Evolutionary conservation across 2,797 vertebrate genomes (phyloP).

Genomic region (Neopelma chrysocephalum): DNA sequence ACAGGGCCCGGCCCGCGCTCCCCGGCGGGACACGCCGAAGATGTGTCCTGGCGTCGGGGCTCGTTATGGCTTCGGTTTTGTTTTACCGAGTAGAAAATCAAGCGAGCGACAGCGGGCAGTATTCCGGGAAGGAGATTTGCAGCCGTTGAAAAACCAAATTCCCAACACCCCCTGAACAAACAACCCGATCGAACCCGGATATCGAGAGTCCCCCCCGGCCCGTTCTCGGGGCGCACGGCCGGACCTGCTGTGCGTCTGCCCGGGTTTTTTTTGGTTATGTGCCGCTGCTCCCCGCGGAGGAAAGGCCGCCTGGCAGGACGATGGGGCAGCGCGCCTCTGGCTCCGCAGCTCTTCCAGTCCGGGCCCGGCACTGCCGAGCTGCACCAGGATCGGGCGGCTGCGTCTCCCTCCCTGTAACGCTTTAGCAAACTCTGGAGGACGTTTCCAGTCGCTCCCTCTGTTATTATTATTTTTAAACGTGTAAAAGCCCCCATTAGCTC

Average conservation of each 20-base stretch:
- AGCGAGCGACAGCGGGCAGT: background rate
- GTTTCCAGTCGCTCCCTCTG: background rate
- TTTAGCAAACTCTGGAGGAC: background rate
- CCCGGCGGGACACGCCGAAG: background rate
- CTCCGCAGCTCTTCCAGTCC: background rate
- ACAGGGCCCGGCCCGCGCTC: background rate
- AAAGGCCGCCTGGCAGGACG: background rate
- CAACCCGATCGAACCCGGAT: background rate
- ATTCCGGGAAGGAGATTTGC: background rate
- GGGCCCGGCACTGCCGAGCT: background rate
- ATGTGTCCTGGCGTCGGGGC: background rate
- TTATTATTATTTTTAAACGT: conserved; percentile 30
- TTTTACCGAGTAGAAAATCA: background rate
- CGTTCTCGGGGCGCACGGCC: background rate
- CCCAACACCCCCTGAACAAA: background rate
- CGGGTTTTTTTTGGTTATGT: background rate
- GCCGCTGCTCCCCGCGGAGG: background rate
- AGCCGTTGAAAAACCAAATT: background rate
- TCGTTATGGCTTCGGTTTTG: background rate
- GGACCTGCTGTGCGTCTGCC: background rate
- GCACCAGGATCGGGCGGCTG: background rate
- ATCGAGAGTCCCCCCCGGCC: background rate
- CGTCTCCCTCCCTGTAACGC: background rate
- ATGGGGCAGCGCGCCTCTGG: background rate
- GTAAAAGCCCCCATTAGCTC: conserved; percentile 22